Conservation (phyloP, 2,113 vertebrate genomes). For the Burhinus oedicnemus region DNA sequence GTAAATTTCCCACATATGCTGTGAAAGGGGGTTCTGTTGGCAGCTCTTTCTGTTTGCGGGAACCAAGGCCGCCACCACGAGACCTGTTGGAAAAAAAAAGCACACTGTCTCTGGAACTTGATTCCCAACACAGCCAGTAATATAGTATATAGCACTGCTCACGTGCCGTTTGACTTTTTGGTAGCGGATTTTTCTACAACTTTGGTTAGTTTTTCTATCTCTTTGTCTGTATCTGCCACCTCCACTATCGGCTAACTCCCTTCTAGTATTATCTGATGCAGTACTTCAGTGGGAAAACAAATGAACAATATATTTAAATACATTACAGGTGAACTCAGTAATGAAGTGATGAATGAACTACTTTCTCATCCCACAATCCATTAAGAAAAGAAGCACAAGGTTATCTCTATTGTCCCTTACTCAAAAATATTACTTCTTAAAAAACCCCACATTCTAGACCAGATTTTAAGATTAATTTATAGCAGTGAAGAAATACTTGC, state of each 20-base stretch:
- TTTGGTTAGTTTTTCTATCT: neutral
- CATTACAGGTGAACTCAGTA: neutral
- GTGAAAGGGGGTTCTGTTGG: constrained; percentile 97
- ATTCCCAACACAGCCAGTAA: neutral
- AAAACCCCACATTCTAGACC: neutral
- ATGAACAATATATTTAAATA: neutral
- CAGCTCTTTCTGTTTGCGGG: constrained; percentile 94
- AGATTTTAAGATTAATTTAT: neutral
- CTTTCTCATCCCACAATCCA: neutral
- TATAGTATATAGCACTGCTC: rapidly evolving
- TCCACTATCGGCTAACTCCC: neutral
- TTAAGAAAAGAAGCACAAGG: neutral
- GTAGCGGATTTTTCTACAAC: neutral
- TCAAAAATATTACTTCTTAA: neutral
- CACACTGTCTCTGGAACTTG: neutral
- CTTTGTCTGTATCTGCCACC: neutral
- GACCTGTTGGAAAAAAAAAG: constrained; percentile 73
- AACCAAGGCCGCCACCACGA: constrained; percentile 83
- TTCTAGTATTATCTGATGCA: neutral
- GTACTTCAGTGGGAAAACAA: neutral
- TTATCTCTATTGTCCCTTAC: neutral
- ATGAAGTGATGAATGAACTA: neutral
- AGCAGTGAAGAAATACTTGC: neutral
- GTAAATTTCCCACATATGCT: constrained; percentile 95
- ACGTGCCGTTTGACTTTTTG: neutral